Evolutionary conservation across 64 coral and sea anemone genomes (phyloP), one percentile per base, ranked within the genome.

Genomic region (Porites australiensis): DNA sequence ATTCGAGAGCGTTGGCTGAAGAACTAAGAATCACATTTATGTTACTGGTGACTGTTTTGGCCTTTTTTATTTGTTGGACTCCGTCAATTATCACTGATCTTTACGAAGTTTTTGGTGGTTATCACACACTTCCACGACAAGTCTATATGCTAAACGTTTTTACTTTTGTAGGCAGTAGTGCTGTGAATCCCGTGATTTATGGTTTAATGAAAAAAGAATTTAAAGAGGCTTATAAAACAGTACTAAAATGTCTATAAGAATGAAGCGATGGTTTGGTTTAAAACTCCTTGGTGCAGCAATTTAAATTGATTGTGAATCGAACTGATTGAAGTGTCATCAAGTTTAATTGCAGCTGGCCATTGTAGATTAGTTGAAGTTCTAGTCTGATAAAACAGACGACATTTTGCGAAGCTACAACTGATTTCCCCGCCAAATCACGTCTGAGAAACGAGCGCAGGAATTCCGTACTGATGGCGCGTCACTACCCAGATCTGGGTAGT

Each of bases 191-290:
- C 3, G 8, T 90, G 20, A 81, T 90, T 52, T 90, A 90, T 69
- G 88, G 88, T 50, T 68, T 90, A 16, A 90, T 90, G 88, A 91
- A 91, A 12, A 78, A 48, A 10, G 79, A 91, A 15, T 91, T 91
- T 54, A 71, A n/a, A 58, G 79, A 72, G 22, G 89, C 79, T n/a
- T 91, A 91, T 49, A 65, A 71, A 49, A 72, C 44, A 50, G 44
- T 91, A 66, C 37, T 91, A 54, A 16, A 23, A 18, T 77, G 75
- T 21, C 6, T 14, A 75, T 16, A 15, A 13, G 27, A 37, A 37
- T 1, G 27, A 37, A 37, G 1, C 27, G 27, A 37, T 37, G 27
- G 27, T 37, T 0, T 37, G 27, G 27, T 37, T 37, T 37, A 37
- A 37, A 37, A 37, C 27, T 37, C 27, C 1, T 37, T 37, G 27